Conservation (phyloP, 2,797 vertebrate genomes). For the Anguilla marmorata region DNA sequence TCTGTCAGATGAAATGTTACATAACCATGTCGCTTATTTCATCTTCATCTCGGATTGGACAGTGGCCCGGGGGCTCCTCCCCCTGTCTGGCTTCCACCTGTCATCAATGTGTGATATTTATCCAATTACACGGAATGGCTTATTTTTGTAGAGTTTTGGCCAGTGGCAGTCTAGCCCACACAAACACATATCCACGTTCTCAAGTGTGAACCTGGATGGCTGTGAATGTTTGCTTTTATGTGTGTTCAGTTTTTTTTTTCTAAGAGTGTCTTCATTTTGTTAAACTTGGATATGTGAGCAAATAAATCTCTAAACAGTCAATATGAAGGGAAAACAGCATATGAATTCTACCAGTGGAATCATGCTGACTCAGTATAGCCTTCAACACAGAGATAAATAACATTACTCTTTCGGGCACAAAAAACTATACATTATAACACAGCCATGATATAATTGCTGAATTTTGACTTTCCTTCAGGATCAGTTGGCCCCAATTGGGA, state of each 20-base stretch:
- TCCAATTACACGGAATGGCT: neutral
- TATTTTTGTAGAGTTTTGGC: neutral
- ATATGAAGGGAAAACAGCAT: slow-evolving; percentile 43
- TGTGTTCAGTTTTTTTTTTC: neutral
- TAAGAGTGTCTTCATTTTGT: neutral
- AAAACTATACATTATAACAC: slow-evolving; percentile 54
- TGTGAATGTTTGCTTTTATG: slow-evolving; percentile 12
- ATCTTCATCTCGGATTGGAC: neutral
- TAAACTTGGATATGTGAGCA: slow-evolving; percentile 36
- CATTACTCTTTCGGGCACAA: slow-evolving; percentile 48
- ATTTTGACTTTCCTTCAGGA: slow-evolving; percentile 47
- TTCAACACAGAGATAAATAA: slow-evolving; percentile 61
- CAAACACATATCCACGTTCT: neutral
- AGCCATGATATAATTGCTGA: slow-evolving; percentile 46
- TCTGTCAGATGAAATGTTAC: slow-evolving; percentile 31
- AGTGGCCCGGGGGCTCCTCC: neutral
- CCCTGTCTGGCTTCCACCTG: neutral
- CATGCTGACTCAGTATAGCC: slow-evolving; percentile 45
- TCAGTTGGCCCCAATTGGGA: slow-evolving; percentile 50
- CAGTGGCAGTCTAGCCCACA: neutral
- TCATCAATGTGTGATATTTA: slow-evolving; percentile 17
- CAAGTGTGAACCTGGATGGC: neutral
- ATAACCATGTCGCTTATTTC: neutral
- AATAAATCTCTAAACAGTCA: slow-evolving; percentile 35
- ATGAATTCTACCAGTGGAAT: slow-evolving; percentile 44